A percentile compares a stretch with the other conserved stretches of the same genome.
Conservation (phyloP, 2,113 vertebrate genomes). For the Neotoma lepida region DNA sequence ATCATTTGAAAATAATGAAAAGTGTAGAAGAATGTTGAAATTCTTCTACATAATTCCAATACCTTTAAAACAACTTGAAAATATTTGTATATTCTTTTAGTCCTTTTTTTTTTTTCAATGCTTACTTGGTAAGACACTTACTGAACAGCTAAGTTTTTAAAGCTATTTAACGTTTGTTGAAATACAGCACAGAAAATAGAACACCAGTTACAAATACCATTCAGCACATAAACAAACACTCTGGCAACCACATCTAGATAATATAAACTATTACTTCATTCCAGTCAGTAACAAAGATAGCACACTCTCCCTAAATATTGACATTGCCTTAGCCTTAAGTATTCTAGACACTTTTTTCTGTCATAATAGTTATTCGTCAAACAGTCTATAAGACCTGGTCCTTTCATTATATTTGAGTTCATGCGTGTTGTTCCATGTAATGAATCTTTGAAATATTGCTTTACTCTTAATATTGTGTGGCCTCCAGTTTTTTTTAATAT, state of each 20-base stretch:
- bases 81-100: neutral
- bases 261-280: neutral
- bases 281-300: neutral
- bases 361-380: constrained; percentile 30
- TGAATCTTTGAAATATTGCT: neutral
- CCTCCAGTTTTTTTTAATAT: neutral
- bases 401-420: constrained; percentile 35
- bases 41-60: neutral
- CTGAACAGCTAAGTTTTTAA: constrained; percentile 4
- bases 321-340: neutral
- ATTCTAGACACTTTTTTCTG: neutral
- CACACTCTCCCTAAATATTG: neutral
- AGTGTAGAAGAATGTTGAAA: constrained; percentile 7
- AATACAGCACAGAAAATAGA: constrained; percentile 33
- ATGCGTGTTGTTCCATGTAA: neutral
- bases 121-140: neutral
- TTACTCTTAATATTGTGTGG: neutral
- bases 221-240: neutral
- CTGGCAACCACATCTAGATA: neutral
- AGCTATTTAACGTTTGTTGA: constrained; percentile 33
- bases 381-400: neutral
- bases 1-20: constrained; percentile 25
- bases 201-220: neutral
- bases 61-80: neutral
- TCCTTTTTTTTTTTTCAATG: neutral